Percentiles rank a stretch among this genome's conserved stretches.
Evolutionary conservation across 1,140 invertebrate genomes (phyloP).

Genomic region (Macrocentrus cingulum): DNA sequence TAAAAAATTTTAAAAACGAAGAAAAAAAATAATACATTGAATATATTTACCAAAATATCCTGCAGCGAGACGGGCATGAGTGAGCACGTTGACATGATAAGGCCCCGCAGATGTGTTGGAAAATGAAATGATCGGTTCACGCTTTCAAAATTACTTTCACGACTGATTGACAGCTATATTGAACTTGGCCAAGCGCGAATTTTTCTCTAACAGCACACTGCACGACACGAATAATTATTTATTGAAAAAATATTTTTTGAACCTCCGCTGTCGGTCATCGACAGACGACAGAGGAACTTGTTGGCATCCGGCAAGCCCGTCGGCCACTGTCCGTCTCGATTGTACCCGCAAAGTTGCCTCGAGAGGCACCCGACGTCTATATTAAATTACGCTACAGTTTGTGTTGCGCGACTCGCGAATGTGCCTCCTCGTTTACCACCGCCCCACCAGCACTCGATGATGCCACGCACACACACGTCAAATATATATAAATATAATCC

Average conservation of each 20-base stretch:
- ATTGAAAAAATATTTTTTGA: too few species aligned
- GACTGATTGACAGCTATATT: background rate
- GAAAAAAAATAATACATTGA: too few species aligned
- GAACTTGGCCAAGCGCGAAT: background rate
- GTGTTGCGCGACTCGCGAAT: slow-evolving; percentile 11
- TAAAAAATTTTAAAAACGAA: too few species aligned
- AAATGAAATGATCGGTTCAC: slow-evolving; percentile 15
- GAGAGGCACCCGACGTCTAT: slow-evolving; percentile 30
- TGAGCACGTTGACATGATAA: slow-evolving; percentile 52
- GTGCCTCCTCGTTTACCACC: background rate
- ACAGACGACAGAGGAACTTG: slow-evolving; percentile 32
- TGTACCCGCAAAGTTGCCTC: slow-evolving; percentile 32
- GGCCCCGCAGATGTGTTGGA: background rate
- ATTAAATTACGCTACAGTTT: slow-evolving; percentile 46
- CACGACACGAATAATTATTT: too few species aligned
- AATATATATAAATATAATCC: slow-evolving; percentile 10
- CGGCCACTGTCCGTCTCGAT: slow-evolving; percentile 49
- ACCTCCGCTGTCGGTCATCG: background rate
- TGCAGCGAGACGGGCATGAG: slow-evolving; percentile 57
- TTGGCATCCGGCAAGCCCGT: slow-evolving; percentile 47
- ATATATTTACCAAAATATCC: slow-evolving; percentile 57
- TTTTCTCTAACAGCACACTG: too few species aligned
- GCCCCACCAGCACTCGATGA: background rate
- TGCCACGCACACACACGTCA: background rate
- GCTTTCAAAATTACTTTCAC: slow-evolving; percentile 24